Evolutionary conservation across 2,797 vertebrate species (phyloP).

Genomic region (Protonibea diacanthus): DNA sequence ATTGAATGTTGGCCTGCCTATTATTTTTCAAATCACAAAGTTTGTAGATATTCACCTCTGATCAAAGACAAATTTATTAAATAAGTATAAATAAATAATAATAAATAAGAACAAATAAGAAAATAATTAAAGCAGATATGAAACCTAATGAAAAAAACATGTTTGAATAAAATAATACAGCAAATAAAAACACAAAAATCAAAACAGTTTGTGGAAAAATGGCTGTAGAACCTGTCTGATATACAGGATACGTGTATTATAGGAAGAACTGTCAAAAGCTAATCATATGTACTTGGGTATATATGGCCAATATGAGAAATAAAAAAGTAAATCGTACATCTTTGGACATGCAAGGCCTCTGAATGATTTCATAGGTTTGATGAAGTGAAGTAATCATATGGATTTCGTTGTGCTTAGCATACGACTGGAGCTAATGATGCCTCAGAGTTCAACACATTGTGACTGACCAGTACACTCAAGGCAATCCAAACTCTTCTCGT

Average conservation of each 20-base stretch:
- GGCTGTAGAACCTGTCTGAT: not conserved
- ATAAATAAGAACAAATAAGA: too few relatives aligned
- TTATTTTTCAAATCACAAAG: not conserved
- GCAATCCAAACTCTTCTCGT: too few relatives aligned
- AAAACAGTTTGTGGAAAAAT: not conserved
- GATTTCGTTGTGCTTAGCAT: not conserved
- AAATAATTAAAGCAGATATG: not conserved
- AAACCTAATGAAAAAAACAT: conserved; percentile 15
- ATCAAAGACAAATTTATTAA: not conserved
- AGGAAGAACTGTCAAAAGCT: too few relatives aligned
- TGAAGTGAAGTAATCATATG: not conserved
- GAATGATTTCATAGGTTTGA: not conserved
- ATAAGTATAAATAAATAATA: too few relatives aligned
- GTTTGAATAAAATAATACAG: not conserved
- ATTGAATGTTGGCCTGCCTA: not conserved
- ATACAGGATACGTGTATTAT: not conserved
- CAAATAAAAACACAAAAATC: not conserved
- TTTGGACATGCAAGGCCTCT: conserved; percentile 6
- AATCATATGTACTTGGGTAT: not conserved
- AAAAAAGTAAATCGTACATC: not conserved
- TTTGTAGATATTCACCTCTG: not conserved
- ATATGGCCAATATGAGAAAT: not conserved
- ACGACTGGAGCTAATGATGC: not conserved
- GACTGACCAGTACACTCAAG: too few relatives aligned
- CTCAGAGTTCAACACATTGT: not conserved